These are phyloP conservation scores for Ochropacha duplaris DNA, from an alignment of 2,888 invertebrate genomes.

Conservation along the genomic window DNA sequence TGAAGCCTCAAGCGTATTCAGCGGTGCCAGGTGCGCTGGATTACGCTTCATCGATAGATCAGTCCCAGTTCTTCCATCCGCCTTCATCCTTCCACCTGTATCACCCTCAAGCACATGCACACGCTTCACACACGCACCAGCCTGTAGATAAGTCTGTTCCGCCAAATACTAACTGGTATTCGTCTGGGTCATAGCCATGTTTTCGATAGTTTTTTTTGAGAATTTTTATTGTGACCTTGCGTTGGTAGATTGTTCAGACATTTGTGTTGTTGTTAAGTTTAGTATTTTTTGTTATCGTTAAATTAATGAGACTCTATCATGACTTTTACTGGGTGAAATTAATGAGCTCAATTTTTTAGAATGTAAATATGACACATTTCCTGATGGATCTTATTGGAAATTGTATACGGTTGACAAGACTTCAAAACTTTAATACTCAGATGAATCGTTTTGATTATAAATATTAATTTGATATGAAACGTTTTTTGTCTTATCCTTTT, in stretches of 20 bases:
- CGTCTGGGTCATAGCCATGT: constrained; percentile 88
- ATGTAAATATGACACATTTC: constrained; percentile 20
- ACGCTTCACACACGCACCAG: constrained; percentile 72
- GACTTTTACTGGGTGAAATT: constrained; percentile 31
- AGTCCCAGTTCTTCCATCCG: constrained; percentile 92
- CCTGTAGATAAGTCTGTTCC: constrained; percentile 84
- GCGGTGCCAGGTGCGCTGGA: constrained; percentile 86
- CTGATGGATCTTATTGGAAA: constrained; percentile 35
- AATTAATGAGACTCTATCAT: constrained; percentile 44
- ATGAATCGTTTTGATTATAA: constrained; percentile 19
- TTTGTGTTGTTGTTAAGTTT: constrained; percentile 42
- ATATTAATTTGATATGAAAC: constrained; percentile 3
- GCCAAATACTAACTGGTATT: constrained; percentile 90
- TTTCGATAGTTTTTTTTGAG: constrained; percentile 36
- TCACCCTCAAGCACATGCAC: constrained; percentile 85
- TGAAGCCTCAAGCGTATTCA: constrained; percentile 95
- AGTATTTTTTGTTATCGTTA: constrained; percentile 40
- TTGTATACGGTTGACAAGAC: constrained; percentile 66
- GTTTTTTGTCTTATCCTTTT: constrained; percentile 5
- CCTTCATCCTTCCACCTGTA: constrained; percentile 93
- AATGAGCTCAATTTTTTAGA: constrained; percentile 6
- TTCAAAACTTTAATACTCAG: constrained; percentile 54
- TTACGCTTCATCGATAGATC: constrained; percentile 87
- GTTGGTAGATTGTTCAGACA: constrained; percentile 20
- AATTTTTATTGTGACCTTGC: constrained; percentile 31